These are phyloP conservation scores for Nycticorax nycticorax DNA, from an alignment of 2,113 vertebrate species.

Conservation along the genomic window DNA sequence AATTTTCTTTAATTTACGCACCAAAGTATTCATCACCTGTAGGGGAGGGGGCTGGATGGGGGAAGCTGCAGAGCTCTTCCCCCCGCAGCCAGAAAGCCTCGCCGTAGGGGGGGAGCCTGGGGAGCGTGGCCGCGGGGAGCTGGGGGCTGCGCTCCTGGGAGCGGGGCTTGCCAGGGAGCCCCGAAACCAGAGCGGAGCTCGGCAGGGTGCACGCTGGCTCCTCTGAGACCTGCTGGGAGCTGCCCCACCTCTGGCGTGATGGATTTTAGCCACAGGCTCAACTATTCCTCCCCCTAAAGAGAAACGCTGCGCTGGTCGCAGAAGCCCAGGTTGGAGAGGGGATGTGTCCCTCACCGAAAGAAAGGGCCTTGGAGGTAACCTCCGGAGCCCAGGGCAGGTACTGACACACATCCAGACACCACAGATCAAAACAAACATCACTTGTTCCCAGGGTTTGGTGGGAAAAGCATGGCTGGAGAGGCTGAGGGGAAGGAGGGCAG, in stretches of 20 bases:
- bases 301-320: not conserved
- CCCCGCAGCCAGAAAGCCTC: not conserved
- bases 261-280: not conserved
- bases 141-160: not conserved
- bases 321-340: not conserved
- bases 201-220: fast-evolving
- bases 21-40: not conserved
- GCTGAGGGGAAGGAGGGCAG: not conserved
- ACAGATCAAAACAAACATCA: not conserved
- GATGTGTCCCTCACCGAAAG: not conserved
- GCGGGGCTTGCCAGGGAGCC: not conserved
- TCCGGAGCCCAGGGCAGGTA: not conserved
- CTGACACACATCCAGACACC: not conserved
- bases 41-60: not conserved
- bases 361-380: not conserved
- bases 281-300: not conserved
- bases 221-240: not conserved
- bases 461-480: not conserved
- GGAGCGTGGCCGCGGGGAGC: fast-evolving
- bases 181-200: fast-evolving
- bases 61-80: not conserved
- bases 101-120: not conserved
- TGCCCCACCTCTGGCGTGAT: not conserved
- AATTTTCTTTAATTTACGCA: not conserved
- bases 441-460: not conserved